These are phyloP conservation scores for Rhingia campestris DNA, from an alignment of 2,888 invertebrate genomes.

Conservation along the genomic window DNA sequence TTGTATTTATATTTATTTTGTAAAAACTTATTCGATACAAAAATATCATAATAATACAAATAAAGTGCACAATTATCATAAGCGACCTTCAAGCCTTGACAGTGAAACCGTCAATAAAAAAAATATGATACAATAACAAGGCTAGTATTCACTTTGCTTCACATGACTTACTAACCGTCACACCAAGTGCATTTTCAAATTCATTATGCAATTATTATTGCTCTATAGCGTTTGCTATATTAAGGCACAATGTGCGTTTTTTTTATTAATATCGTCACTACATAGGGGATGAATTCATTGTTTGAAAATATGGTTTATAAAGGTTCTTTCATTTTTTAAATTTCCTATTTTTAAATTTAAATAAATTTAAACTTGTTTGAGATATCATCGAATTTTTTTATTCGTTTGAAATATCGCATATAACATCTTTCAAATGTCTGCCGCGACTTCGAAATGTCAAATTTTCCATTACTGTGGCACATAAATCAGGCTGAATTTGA, in stretches of 20 bases:
- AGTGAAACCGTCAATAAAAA: slow-evolving; percentile 15
- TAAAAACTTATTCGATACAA: neutral
- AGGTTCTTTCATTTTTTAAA: neutral
- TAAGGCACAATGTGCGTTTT: neutral
- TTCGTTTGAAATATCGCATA: too few relatives aligned
- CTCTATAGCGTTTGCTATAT: neutral
- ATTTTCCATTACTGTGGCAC: too few relatives aligned
- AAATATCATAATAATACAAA: neutral
- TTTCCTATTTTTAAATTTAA: too few relatives aligned
- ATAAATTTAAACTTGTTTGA: too few relatives aligned
- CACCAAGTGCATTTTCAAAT: slow-evolving; percentile 12
- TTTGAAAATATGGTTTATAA: neutral
- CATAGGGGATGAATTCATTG: slow-evolving; percentile 6
- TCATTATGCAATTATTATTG: slow-evolving; percentile 32
- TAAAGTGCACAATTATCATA: neutral
- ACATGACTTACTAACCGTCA: slow-evolving; percentile 25
- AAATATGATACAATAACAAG: slow-evolving; percentile 13
- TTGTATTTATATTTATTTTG: neutral
- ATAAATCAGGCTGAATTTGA: too few relatives aligned
- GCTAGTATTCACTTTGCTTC: slow-evolving; percentile 21
- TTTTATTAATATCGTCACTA: slow-evolving; percentile 11
- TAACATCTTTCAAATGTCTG: too few relatives aligned
- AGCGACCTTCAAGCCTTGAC: slow-evolving; percentile 17
- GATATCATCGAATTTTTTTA: too few relatives aligned
- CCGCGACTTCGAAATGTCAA: too few relatives aligned